Conservation (phyloP, 1,140 invertebrate species). For the Triops cancriformis region DNA sequence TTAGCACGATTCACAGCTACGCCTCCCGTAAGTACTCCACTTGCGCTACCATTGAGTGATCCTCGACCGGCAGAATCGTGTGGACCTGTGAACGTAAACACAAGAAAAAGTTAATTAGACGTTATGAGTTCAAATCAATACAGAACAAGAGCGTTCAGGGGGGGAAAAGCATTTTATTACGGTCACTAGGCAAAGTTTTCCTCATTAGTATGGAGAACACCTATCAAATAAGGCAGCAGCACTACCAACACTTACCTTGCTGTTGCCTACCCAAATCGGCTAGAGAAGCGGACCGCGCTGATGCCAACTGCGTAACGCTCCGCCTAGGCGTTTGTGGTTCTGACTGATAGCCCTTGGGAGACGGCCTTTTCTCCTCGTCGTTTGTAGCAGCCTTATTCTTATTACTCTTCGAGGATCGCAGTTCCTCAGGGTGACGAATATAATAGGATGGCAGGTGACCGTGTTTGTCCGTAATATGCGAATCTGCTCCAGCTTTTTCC, state of each 20-base stretch:
- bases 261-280: background rate
- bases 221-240: background rate
- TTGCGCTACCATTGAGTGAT: background rate
- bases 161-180: background rate
- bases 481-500: background rate
- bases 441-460: background rate
- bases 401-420: background rate
- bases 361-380: background rate
- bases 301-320: background rate
- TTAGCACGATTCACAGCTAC: constrained; percentile 49
- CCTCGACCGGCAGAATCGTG: background rate
- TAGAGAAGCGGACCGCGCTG: background rate
- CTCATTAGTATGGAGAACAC: background rate
- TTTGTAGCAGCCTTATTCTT: background rate
- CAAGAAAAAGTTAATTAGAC: background rate
- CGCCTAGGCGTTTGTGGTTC: background rate
- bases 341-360: background rate
- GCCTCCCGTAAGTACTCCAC: background rate
- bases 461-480: background rate
- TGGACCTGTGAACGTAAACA: background rate
- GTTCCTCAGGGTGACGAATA: background rate
- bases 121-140: background rate
- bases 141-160: background rate
- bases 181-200: background rate
- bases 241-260: background rate